phyloP scores from a whole-genome alignment of 2,888 invertebrate species.

The Limnephilus marmoratus region DNA sequence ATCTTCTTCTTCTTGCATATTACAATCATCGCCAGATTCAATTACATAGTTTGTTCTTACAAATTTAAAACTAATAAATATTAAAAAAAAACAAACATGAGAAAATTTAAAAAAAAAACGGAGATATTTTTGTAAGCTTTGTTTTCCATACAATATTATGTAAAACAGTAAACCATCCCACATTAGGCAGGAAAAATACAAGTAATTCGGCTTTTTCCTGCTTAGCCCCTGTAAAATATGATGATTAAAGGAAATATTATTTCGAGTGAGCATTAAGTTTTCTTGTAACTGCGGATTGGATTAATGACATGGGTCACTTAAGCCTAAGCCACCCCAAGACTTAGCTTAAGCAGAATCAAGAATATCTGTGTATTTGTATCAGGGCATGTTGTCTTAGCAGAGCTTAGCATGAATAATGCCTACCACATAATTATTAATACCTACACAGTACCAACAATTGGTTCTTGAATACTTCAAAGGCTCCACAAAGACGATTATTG shows the following conservation, averaged over 20 bases:
- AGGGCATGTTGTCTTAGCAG: slow-evolving; percentile 3
- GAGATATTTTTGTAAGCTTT: too few relatives aligned
- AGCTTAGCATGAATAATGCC: slow-evolving; percentile 33
- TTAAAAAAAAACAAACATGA: too few relatives aligned
- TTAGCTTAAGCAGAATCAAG: not conserved
- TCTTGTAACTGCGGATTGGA: not conserved
- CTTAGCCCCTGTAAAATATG: not conserved
- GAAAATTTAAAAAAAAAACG: too few relatives aligned
- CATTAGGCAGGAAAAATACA: not conserved
- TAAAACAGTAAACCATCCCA: not conserved
- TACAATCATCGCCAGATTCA: too few relatives aligned
- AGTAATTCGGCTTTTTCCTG: not conserved
- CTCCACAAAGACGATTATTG: slow-evolving; percentile 35
- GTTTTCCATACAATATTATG: too few relatives aligned
- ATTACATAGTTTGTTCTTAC: too few relatives aligned
- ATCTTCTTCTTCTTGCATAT: too few relatives aligned
- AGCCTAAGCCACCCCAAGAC: not conserved
- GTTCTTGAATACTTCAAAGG: slow-evolving; percentile 24
- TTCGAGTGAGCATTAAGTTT: not conserved
- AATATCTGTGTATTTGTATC: slow-evolving; percentile 34
- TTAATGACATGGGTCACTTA: not conserved
- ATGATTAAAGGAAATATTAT: not conserved
- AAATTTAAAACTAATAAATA: too few relatives aligned
- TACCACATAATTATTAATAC: slow-evolving; percentile 7
- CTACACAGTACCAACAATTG: not conserved